Evolutionary conservation across 2,113 vertebrate genomes (phyloP), one percentile per base, ranked within the genome.

Genomic region (Mixornis gularis): DNA sequence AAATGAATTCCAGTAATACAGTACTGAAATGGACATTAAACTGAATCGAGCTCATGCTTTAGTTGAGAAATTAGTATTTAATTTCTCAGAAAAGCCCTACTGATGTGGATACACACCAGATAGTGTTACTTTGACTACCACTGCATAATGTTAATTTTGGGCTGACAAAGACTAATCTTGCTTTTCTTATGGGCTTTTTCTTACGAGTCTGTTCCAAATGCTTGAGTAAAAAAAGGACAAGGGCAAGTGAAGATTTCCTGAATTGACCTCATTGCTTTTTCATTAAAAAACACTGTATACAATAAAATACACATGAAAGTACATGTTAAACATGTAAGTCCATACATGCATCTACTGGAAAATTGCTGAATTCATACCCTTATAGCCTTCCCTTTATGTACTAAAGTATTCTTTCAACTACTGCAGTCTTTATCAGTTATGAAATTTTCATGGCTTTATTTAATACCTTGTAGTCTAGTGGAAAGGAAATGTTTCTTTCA

Each of bases 401-500:
- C 91, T 94, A 52, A 85, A 83, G 81, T 66, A 91, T 70, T 77
- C 90, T 88, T 92, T 95, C 85, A 95, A 68, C 63, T 77, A 89
- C 7, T 85, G 41, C 34, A 73, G 71, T 84, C 76, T 94, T 85
- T 84, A 94, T 79, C 85, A 78, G 66, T 84, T 85, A 95, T 74
- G 89, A 90, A 66, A 85, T 88, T 89, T 89, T 82, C 94, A 80
- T 81, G 65, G 66, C 38, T 88, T 95, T 87, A 77, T 76, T 94
- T 86, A 92, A 93, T 59, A 95, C 52, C 77, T 83, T 6, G 4
- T n/a, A 92, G 82, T 83, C 60, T 88, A 83, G 71, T 79, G 64
- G 77, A 94, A 95, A 97, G 90, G 59, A 92, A 93, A 93, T 30
- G 49, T 94, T 91, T 95, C 92, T 90, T 89, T 95, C 32, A 71